A percentile compares a stretch with the other conserved stretches of the same genome.
Conservation (phyloP, 2,797 vertebrate genomes). For the Paedocypris micromegethes region DNA sequence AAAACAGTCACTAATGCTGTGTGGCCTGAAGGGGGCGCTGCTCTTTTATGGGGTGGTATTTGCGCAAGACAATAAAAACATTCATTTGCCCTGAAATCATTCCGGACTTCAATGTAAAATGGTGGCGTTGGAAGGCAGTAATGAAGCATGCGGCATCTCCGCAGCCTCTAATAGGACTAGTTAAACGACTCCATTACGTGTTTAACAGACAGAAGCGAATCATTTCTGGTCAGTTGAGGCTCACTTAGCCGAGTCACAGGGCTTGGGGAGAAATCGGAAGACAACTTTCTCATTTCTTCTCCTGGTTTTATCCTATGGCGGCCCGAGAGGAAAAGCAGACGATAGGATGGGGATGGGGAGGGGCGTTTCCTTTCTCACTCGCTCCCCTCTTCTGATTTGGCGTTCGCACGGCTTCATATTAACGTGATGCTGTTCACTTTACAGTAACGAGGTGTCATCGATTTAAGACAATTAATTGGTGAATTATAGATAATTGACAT, state of each 20-base stretch:
- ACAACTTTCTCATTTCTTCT: constrained; percentile 77
- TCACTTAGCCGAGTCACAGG: constrained; percentile 97
- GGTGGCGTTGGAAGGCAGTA: constrained; percentile 97
- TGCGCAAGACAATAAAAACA: constrained; percentile 92
- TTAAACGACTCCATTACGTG: constrained; percentile 99
- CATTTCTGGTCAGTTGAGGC: constrained; percentile 99
- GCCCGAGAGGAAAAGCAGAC: constrained; percentile 35
- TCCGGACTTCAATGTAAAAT: constrained; percentile 99
- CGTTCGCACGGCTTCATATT: constrained; percentile 5
- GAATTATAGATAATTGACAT: too few relatives aligned
- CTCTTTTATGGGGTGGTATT: constrained; percentile 67
- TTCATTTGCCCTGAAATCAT: constrained; percentile 99
- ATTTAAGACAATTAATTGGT: too few relatives aligned
- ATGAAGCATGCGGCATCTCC: constrained; percentile 99
- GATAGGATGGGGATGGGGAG: constrained; percentile 19
- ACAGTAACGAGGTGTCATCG: too few relatives aligned
- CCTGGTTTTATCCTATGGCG: constrained; percentile 68
- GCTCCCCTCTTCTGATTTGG: constrained; percentile 14
- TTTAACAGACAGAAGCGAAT: constrained; percentile 99
- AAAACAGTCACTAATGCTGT: constrained; percentile 36
- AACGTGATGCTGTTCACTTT: too few relatives aligned
- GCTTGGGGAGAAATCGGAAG: constrained; percentile 85
- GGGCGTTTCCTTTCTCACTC: constrained; percentile 9
- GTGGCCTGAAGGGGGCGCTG: constrained; percentile 88
- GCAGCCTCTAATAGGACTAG: constrained; percentile 99